Evolutionary conservation across 2,113 vertebrate species (phyloP), one percentile per base, ranked within the genome.

Genomic region (Hypocryptadius cinnamomeus): DNA sequence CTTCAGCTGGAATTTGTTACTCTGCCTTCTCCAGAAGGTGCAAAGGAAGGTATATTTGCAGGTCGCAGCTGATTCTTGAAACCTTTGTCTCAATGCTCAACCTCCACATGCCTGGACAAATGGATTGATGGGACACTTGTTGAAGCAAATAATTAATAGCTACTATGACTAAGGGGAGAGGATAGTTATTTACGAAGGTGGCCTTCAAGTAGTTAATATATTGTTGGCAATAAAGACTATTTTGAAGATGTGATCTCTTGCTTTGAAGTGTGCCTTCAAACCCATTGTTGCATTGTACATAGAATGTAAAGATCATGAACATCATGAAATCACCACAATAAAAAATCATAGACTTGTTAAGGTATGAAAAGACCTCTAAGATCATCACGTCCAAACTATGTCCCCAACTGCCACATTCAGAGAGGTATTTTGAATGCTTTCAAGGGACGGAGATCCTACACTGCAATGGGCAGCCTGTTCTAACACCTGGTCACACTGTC

Each of bases 91-190:
- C 60, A 61, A 53, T 16, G 35, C 23, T 76, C 27, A 79, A 27
- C n/a, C 13, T 78, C 37, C 31, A 84, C 13, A 15, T 18, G 33
- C 10, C 59, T 0, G 0, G 33, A 60, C 0, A 11, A 90, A 78
- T 11, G 15, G 39, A 79, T 19, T 23, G 30, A 76, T n/a, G 27
- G 22, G n/a, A 59, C 39, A 48, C 35, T 56, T 45, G 21, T 27
- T 77, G 56, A 42, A n/a, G 20, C 10, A 22, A 74, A 66, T 51
- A 54, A 64, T 78, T 71, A 76, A 60, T 3, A 65, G 35, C n/a
- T 72, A 20, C 47, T 53, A 28, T 6, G 18, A 23, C 53, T 47
- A 66, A 54, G 9, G 4, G 23, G 6, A 92, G 22, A 68, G 18
- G 16, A 27, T 5, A 33, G 45, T 24, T 82, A 79, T 25, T 85